These are phyloP conservation scores for Pelusios castaneus DNA, from an alignment of 2,113 vertebrate genomes.

Conservation along the genomic window DNA sequence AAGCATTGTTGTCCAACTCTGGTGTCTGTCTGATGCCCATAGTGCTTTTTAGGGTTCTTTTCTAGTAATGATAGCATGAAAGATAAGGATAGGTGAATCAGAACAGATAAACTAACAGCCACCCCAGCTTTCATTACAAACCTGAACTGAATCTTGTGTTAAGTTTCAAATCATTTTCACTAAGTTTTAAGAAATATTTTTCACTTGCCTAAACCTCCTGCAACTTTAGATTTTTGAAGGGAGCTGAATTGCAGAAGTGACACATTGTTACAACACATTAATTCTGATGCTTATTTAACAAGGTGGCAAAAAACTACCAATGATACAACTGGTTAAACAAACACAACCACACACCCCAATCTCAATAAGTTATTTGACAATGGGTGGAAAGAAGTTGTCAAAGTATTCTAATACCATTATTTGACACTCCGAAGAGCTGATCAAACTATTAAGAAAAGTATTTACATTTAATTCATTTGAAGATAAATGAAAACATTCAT, in stretches of 20 bases:
- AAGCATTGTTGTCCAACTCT: neutral
- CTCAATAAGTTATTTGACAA: neutral
- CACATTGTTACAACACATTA: neutral
- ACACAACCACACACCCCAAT: neutral
- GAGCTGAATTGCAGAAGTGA: neutral
- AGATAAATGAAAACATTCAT: neutral
- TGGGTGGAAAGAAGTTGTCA: neutral
- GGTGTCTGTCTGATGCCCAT: neutral
- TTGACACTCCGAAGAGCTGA: neutral
- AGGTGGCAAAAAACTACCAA: neutral
- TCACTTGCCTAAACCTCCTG: neutral
- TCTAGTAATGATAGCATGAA: neutral
- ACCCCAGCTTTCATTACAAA: neutral
- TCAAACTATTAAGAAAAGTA: neutral
- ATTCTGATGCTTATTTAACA: neutral
- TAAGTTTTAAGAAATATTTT: neutral
- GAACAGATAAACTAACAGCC: accelerated
- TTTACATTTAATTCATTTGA: neutral
- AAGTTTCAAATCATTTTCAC: neutral
- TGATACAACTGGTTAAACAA: neutral
- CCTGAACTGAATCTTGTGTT: neutral
- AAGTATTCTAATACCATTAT: neutral
- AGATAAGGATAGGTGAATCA: neutral
- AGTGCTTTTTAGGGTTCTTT: neutral
- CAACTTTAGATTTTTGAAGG: neutral